Conservation (phyloP, 2,113 vertebrate genomes). For the Pomatostomus ruficeps region DNA sequence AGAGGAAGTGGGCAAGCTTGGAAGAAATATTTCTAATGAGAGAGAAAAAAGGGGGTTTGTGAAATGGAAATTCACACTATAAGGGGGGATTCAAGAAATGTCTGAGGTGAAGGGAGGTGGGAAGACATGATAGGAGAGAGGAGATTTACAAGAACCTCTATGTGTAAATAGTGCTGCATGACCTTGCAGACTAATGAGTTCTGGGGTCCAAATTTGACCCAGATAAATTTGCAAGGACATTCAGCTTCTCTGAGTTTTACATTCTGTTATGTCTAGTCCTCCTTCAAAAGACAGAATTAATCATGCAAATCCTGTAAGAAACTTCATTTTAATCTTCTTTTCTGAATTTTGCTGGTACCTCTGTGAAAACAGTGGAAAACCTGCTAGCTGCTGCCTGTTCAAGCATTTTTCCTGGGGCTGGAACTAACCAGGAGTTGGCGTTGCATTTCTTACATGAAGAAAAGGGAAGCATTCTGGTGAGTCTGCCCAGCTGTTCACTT, state of each 20-base stretch:
- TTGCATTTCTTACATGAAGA: slow-evolving; percentile 90
- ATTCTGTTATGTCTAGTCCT: background rate
- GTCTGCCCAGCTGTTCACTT: slow-evolving; percentile 6
- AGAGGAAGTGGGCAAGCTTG: background rate
- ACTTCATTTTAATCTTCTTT: background rate
- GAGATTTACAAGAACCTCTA: background rate
- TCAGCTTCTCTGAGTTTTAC: background rate
- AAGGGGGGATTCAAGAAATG: background rate
- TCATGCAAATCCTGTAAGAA: background rate
- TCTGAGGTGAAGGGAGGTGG: background rate
- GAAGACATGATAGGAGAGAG: background rate
- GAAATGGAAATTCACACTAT: background rate
- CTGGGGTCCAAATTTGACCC: background rate
- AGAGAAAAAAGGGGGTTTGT: background rate
- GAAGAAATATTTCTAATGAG: background rate
- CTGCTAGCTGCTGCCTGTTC: slow-evolving; percentile 94
- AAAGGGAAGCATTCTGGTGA: slow-evolving; percentile 92
- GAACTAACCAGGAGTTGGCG: slow-evolving; percentile 95
- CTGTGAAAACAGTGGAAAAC: slow-evolving; percentile 79
- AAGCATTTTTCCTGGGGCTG: slow-evolving; percentile 88
- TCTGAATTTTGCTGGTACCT: background rate
- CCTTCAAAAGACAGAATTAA: background rate
- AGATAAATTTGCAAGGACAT: background rate
- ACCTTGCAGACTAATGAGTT: background rate
- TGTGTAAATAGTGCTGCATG: background rate